Base-by-base conservation (phyloP, 2,113 vertebrate genomes). In the Cyanistes caeruleus region DNA sequence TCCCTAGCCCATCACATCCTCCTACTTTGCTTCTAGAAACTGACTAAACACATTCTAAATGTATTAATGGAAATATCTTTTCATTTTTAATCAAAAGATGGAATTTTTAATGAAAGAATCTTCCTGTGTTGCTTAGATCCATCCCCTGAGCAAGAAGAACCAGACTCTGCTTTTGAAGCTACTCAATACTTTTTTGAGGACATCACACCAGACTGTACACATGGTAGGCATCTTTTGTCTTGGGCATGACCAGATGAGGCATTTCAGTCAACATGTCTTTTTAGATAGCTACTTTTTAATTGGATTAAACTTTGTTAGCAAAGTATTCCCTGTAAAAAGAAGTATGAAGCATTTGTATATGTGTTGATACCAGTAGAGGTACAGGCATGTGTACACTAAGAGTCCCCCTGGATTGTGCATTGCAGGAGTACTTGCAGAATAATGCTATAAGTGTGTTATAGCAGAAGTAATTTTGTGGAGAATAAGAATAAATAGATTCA, bases 121-220 rank as follows among this genome's bases (percentile, higher is more conserved):
- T 59, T 80, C 7, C 37, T 86, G 1, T 24, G 33, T 78, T 95
- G 43, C 53, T 56, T 91, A 98, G 98, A 99, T 90, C 97, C 98
- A 5, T 97, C 97, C 67, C 98, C 97, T 58, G 99, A 99, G 69
- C 99, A 98, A 63, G 99, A 99, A 24, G 99, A 99, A 63, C 99
- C 99, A 1, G 99, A 99, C 96, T 99, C 99, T 24, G 99, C 99
- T 49, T 99, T 99, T 79, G 99, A 99, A 97, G 99, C 99, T 27
- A 99, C 99, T 33, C 99, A 99, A 93, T 99, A 99, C 97, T 99
- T 99, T 96, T 99, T 99, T 98, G 99, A 99, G 97, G 99, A 99
- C 94, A 99, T 99, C 93, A 99, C 99, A 35, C 99, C 99, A 17
- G 99, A 99, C 68, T 99, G 99, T 30, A 99, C 99, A 9, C 98